phyloP scores from a whole-genome alignment of 2,113 vertebrate species.

The Boulengeromyrus knoepffleri region DNA sequence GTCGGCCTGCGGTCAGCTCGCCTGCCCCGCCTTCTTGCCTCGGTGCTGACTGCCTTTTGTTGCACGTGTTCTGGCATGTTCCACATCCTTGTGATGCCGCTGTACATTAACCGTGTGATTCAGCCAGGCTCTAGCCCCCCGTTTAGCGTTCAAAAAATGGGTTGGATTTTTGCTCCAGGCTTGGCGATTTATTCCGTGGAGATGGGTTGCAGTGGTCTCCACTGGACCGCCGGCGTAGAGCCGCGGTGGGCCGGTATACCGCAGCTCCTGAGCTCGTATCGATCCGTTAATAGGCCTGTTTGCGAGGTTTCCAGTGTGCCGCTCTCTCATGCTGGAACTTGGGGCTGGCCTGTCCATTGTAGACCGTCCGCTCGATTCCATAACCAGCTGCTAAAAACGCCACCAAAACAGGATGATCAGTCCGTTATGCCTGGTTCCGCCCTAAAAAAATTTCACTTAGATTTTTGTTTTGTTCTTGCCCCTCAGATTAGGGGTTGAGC shows the following conservation, averaged over 20 bases:
- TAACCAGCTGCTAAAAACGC: not conserved
- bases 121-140: not conserved
- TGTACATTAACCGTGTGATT: not conserved
- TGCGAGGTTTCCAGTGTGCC: not conserved
- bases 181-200: not conserved
- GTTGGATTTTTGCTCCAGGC: not conserved
- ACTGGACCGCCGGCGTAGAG: not conserved
- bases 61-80: not conserved
- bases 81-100: not conserved
- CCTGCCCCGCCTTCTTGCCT: not conserved
- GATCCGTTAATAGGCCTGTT: not conserved
- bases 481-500: not conserved
- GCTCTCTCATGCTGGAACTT: not conserved
- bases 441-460: not conserved
- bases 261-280: not conserved
- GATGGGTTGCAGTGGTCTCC: not conserved
- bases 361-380: not conserved
- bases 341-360: not conserved
- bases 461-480: not conserved
- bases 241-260: not conserved
- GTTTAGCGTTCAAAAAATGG: not conserved
- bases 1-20: not conserved
- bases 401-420: slow-evolving; percentile 1
- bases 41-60: not conserved
- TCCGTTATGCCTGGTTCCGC: not conserved